These are phyloP conservation scores for Lasius fuliginosus DNA, from an alignment of 2,888 invertebrate genomes.

Conservation along the genomic window DNA sequence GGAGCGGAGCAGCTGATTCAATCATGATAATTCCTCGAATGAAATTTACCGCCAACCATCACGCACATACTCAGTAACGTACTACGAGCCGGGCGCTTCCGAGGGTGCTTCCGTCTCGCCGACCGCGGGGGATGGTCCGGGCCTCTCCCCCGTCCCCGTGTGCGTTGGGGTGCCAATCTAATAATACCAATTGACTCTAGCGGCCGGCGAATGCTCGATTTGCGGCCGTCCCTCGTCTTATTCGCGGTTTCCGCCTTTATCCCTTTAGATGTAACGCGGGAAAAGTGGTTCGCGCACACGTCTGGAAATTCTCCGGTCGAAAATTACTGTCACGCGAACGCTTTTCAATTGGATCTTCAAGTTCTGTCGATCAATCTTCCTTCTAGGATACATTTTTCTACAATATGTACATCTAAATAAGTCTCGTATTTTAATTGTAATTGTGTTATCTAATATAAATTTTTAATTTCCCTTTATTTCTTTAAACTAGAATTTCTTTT, in stretches of 20 bases:
- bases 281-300: conserved; percentile 58
- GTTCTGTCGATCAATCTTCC: not conserved
- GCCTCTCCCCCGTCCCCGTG: conserved; percentile 52
- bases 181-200: conserved; percentile 85
- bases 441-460: not conserved
- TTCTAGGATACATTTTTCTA: not conserved
- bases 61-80: conserved; percentile 80
- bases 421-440: not conserved
- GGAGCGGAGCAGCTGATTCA: conserved; percentile 84
- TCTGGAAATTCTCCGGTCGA: conserved; percentile 16
- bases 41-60: conserved; percentile 85
- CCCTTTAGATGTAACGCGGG: conserved; percentile 65
- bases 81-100: conserved; percentile 58
- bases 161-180: conserved; percentile 85
- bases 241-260: conserved; percentile 73
- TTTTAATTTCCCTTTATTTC: not conserved
- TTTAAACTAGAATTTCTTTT: not conserved
- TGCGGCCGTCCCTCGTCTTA: conserved; percentile 78
- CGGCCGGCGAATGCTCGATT: conserved; percentile 82
- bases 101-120: conserved; percentile 67
- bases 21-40: conserved; percentile 86
- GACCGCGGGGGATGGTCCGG: conserved; percentile 76
- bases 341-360: not conserved
- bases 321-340: conserved; percentile 21
- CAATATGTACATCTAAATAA: not conserved